Conservation (phyloP, 2,113 vertebrate species). For the Laticauda colubrina region DNA sequence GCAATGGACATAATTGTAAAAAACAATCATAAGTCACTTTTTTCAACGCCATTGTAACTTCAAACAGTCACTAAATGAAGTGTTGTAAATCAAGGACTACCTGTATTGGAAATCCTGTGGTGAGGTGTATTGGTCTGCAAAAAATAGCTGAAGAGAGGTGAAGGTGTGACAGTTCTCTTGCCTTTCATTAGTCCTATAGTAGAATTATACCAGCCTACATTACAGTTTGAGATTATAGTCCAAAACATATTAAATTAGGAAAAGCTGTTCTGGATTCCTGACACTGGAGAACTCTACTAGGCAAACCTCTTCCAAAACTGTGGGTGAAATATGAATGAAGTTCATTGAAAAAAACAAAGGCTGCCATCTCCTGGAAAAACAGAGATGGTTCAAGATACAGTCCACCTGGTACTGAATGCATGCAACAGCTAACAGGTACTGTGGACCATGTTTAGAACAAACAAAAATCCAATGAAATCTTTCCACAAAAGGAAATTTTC, state of each 20-base stretch:
- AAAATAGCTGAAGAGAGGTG: neutral
- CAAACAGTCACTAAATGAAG: neutral
- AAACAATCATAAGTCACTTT: neutral
- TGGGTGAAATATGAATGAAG: neutral
- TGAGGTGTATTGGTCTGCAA: neutral
- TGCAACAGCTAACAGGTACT: neutral
- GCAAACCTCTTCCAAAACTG: neutral
- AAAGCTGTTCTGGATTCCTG: neutral
- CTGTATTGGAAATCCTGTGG: neutral
- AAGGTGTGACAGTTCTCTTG: neutral
- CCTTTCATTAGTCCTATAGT: neutral
- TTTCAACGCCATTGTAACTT: neutral
- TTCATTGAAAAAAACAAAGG: neutral
- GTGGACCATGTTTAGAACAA: neutral
- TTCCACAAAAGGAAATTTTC: neutral
- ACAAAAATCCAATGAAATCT: neutral
- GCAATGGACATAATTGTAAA: neutral
- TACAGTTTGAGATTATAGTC: neutral
- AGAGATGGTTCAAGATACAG: neutral
- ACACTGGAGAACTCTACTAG: neutral
- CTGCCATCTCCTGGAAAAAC: constrained; percentile 40
- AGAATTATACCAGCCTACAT: neutral
- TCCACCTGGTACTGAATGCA: neutral
- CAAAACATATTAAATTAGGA: neutral
- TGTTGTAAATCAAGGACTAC: neutral